These are phyloP conservation scores for Lepetodrilus schrolli DNA, from an alignment of 2,888 invertebrate genomes.

Conservation along the genomic window DNA sequence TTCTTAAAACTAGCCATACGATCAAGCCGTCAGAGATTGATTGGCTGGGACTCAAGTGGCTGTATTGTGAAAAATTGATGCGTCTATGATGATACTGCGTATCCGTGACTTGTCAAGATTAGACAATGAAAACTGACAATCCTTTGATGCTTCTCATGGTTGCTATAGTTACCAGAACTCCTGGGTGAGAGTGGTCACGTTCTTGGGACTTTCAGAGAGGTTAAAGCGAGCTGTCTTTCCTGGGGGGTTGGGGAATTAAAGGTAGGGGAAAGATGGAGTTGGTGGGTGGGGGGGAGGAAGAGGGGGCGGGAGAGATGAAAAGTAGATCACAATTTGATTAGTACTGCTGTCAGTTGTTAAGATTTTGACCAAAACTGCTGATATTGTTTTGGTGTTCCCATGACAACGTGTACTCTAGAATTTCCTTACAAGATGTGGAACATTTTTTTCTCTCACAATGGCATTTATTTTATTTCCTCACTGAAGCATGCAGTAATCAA, in stretches of 20 bases:
- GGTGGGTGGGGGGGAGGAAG: not conserved
- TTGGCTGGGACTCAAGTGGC: slow-evolving; percentile 16
- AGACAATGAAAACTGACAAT: not conserved
- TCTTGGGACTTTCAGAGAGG: no score
- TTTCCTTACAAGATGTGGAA: not conserved
- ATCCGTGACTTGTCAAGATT: not conserved
- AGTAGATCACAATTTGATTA: no score
- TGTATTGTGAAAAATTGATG: slow-evolving; percentile 25
- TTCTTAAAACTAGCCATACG: slow-evolving; percentile 8
- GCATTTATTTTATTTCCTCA: not conserved
- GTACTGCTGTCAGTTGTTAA: not conserved
- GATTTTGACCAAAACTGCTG: not conserved
- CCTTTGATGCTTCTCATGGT: slow-evolving; percentile 18
- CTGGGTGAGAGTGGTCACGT: not conserved
- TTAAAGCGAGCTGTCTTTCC: no score
- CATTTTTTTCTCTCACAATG: not conserved
- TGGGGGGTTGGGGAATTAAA: no score
- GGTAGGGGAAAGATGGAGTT: no score
- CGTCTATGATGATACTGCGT: not conserved
- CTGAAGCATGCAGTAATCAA: slow-evolving; percentile 7
- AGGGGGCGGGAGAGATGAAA: no score
- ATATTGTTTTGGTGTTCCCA: not conserved
- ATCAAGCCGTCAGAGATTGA: slow-evolving; percentile 7
- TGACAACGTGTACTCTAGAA: not conserved
- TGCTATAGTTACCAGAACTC: not conserved